Evolutionary conservation across 2,113 vertebrate species (phyloP).

Genomic region (Podocnemis expansa): DNA sequence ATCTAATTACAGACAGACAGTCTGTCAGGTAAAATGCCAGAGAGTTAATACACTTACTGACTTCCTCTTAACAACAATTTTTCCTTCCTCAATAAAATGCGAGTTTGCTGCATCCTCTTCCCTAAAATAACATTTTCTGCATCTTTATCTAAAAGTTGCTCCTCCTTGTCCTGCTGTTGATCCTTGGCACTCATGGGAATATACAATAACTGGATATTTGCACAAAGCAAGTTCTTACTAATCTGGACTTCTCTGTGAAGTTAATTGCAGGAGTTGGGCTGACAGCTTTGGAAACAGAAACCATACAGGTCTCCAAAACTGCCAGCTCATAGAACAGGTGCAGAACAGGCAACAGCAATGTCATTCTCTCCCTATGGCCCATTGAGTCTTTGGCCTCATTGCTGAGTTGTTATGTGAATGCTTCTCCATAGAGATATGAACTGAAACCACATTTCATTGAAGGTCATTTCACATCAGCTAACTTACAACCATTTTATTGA

Average conservation of each 20-base stretch:
- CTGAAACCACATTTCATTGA: neutral
- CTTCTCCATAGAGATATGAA: neutral
- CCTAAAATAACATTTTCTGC: neutral
- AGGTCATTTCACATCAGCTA: neutral
- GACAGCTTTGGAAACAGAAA: neutral
- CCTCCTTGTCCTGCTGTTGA: neutral
- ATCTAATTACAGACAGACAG: neutral
- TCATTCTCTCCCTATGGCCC: neutral
- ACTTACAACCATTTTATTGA: neutral
- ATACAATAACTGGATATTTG: neutral
- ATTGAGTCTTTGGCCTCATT: neutral
- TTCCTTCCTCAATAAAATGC: neutral
- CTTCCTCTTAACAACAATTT: neutral
- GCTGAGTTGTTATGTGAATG: neutral
- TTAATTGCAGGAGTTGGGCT: neutral
- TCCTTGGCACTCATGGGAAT: neutral
- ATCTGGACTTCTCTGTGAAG: neutral
- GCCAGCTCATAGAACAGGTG: neutral
- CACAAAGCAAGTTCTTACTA: neutral
- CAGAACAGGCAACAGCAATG: neutral
- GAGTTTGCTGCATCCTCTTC: neutral
- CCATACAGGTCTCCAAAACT: neutral
- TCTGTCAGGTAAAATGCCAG: neutral
- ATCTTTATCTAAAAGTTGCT: neutral
- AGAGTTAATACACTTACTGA: constrained; percentile 13